phyloP scores from a whole-genome alignment of 2,888 invertebrate species.

The Eugnorisma glareosa region DNA sequence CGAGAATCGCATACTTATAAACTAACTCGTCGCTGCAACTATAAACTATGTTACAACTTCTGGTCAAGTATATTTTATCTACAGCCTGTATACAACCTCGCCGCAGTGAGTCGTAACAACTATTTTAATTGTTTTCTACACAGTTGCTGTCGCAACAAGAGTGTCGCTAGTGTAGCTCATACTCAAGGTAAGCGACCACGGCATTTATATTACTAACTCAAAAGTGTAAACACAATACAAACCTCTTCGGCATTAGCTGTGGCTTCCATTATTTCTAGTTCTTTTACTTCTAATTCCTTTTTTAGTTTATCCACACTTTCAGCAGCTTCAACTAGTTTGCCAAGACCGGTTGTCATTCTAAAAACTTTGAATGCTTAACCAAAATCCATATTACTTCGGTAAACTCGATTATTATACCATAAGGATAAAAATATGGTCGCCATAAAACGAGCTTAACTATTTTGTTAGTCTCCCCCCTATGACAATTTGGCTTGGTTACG shows the following conservation, averaged over 20 bases:
- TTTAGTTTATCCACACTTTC: slow-evolving; percentile 95
- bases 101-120: background rate
- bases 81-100: background rate
- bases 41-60: background rate
- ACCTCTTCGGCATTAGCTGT: slow-evolving; percentile 94
- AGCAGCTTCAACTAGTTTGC: slow-evolving; percentile 96
- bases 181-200: background rate
- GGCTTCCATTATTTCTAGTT: slow-evolving; percentile 94
- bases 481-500: background rate
- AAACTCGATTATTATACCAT: background rate
- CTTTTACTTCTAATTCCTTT: slow-evolving; percentile 94
- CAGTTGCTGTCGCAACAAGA: background rate
- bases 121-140: background rate
- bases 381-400: background rate
- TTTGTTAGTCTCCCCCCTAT: background rate
- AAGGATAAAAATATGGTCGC: background rate
- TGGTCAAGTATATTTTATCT: background rate
- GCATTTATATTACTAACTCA: background rate
- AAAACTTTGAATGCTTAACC: slow-evolving; percentile 10
- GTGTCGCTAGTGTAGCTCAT: background rate
- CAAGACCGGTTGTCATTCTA: slow-evolving; percentile 96
- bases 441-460: background rate
- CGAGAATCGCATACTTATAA: background rate
- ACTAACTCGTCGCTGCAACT: background rate
- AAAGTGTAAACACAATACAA: background rate